A percentile compares a stretch with the other conserved stretches of the same genome.
Evolutionary conservation across 2,888 invertebrate species (phyloP).

Genomic region (Galerucella pusilla): DNA sequence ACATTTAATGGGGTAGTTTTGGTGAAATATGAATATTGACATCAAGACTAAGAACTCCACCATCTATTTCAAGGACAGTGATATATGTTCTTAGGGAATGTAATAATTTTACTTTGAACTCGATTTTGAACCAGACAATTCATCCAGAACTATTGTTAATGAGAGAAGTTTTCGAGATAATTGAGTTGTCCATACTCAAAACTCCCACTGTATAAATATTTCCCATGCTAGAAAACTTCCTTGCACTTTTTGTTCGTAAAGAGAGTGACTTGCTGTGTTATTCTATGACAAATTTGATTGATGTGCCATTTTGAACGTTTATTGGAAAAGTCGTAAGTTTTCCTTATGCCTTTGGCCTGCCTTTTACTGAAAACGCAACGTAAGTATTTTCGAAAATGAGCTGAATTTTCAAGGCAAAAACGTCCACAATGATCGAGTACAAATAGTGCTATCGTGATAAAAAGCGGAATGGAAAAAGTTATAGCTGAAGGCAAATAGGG

Average conservation of each 20-base stretch:
- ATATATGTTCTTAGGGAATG: neutral
- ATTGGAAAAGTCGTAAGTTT: constrained; percentile 34
- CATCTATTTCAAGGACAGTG: neutral
- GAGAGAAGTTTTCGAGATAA: no score
- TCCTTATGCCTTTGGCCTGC: neutral
- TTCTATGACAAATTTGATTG: constrained; percentile 31
- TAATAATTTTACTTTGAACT: neutral
- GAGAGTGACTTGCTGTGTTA: constrained; percentile 19
- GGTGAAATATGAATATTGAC: constrained; percentile 64
- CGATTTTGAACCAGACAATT: no score
- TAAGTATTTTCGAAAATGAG: constrained; percentile 19
- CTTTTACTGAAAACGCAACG: constrained; percentile 26
- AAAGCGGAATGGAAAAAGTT: constrained; percentile 3
- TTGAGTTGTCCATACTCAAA: no score
- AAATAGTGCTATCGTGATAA: constrained; percentile 8
- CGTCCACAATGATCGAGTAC: neutral
- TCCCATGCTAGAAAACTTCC: neutral
- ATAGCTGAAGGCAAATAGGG: neutral
- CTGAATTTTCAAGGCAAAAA: constrained; percentile 23
- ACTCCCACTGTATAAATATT: neutral
- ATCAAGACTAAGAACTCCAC: constrained; percentile 43
- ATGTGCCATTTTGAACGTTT: constrained; percentile 33
- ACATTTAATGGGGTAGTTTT: constrained; percentile 62
- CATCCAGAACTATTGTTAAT: no score
- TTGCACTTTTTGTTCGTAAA: neutral